Base-by-base conservation (phyloP, 2,888 invertebrate genomes). In the Thera obeliscata region DNA sequence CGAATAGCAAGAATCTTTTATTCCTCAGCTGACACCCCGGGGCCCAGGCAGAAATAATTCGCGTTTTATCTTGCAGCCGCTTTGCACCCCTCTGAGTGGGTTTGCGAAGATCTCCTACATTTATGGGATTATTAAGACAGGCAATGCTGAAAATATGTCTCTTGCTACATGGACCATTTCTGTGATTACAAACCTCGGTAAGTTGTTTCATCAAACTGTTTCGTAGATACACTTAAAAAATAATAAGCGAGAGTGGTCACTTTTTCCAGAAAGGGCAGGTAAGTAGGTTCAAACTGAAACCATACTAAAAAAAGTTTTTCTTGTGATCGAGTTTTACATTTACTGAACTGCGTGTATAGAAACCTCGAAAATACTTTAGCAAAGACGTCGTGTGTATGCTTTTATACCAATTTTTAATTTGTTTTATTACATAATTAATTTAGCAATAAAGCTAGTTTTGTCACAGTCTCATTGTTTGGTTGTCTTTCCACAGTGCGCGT, bases 101-200 rank as follows among this genome's bases (percentile, higher is more conserved):
- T 96, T 96, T 43, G 97, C 97, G 69, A 98, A 98, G 92, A 93
- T 97, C 2, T 94, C 96, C 12, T 97, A 98, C 82, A 94, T 98
- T 36, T 84, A 95, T 65, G 96, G 96, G 67, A 97, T 98, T 73
- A 78, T 97, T 33, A 92, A 93, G 65, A 94, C 95, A 2, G 95
- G 95, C 80, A 96, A 97, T 83, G 96, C 97, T 2, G 96, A 96
- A 75, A 96, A 96, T 0, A 95, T 98, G 0, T 97, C 97, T 58
- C 89, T 96, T 12, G 91, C 96, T 3, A 97, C 97, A 2, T 98
- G 98, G 98, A 93, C 95, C 43, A 96, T 98, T 69, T 97, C 98
- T 33, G 95, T 97, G 11, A 94, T 96, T 73, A 97, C 97, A 7
- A 98, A 98, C 86, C 87, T 96, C 65, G 96, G 97, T 98, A 93